These are phyloP conservation scores for Halotydeus destructor DNA, from an alignment of 1,140 invertebrate species.

Conservation along the genomic window DNA sequence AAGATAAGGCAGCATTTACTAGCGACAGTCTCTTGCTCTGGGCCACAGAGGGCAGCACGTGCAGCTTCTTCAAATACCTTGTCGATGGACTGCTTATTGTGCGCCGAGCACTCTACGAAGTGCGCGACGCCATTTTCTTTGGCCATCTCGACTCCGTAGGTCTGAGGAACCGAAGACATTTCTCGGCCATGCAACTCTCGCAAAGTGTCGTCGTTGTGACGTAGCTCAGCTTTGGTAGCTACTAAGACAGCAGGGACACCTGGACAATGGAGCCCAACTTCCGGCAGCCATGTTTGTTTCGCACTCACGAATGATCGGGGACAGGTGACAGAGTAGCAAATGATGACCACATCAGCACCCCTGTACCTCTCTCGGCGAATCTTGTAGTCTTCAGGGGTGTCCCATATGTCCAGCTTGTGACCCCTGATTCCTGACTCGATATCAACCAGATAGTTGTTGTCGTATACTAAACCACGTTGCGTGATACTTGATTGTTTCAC, in stretches of 20 bases:
- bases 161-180: too few relatives aligned
- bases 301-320: conserved; percentile 98
- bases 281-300: conserved; percentile 82
- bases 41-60: conserved; percentile 32
- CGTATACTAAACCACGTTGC: too few relatives aligned
- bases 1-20: too few relatives aligned
- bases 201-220: too few relatives aligned
- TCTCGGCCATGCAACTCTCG: too few relatives aligned
- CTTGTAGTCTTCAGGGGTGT: too few relatives aligned
- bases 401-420: too few relatives aligned
- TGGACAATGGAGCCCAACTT: conserved; percentile 37
- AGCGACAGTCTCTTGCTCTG: too few relatives aligned
- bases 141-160: conserved; percentile 91
- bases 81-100: conserved; percentile 88
- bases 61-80: conserved; percentile 63
- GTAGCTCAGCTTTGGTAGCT: conserved; percentile 51
- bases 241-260: conserved; percentile 34
- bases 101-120: conserved; percentile 84
- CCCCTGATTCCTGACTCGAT: too few relatives aligned
- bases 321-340: conserved; percentile 93
- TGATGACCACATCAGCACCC: conserved; percentile 75
- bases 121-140: conserved; percentile 94
- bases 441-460: too few relatives aligned
- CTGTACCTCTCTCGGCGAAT: too few relatives aligned
- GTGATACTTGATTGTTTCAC: too few relatives aligned